phyloP scores from a whole-genome alignment of 2,797 vertebrate species.

The Melanogrammus aeglefinus region DNA sequence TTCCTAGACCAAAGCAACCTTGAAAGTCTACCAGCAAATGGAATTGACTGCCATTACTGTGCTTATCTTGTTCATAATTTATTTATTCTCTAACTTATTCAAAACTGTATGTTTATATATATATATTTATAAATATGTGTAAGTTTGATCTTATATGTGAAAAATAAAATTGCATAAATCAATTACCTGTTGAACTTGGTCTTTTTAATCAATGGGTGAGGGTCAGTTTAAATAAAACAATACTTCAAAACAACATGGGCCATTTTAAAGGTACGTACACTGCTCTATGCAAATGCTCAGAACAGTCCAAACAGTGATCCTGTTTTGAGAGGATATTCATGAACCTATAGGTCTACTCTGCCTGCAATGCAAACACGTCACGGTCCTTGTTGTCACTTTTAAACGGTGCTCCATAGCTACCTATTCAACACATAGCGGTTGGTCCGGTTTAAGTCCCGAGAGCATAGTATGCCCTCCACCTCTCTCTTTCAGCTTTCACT shows the following conservation, averaged over 20 bases:
- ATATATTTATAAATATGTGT: slow-evolving; percentile 22
- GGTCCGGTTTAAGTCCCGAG: not conserved
- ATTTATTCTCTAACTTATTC: slow-evolving; percentile 74
- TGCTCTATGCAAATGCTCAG: not conserved
- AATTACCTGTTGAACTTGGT: not conserved
- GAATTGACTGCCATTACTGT: slow-evolving; percentile 18
- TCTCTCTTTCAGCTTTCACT: not conserved
- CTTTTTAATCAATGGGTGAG: not conserved
- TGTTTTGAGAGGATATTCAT: not conserved
- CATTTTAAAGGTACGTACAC: not conserved
- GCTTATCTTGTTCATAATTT: slow-evolving; percentile 26
- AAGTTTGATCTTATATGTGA: slow-evolving; percentile 10
- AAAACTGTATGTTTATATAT: slow-evolving; percentile 65
- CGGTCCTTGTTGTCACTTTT: not conserved
- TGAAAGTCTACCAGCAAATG: slow-evolving; percentile 44
- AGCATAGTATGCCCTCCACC: not conserved
- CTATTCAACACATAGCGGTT: not conserved
- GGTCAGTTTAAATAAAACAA: too few relatives aligned
- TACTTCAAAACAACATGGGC: not conserved
- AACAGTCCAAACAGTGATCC: not conserved
- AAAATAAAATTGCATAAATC: slow-evolving; percentile 46
- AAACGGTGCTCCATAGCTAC: not conserved
- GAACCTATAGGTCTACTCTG: not conserved
- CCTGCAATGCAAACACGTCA: not conserved
- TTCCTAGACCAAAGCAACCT: slow-evolving; percentile 20